Percentiles rank a stretch among this genome's conserved stretches.
These are phyloP conservation scores for Polietes domitor DNA, from an alignment of 2,888 invertebrate species.

Conservation along the genomic window DNA sequence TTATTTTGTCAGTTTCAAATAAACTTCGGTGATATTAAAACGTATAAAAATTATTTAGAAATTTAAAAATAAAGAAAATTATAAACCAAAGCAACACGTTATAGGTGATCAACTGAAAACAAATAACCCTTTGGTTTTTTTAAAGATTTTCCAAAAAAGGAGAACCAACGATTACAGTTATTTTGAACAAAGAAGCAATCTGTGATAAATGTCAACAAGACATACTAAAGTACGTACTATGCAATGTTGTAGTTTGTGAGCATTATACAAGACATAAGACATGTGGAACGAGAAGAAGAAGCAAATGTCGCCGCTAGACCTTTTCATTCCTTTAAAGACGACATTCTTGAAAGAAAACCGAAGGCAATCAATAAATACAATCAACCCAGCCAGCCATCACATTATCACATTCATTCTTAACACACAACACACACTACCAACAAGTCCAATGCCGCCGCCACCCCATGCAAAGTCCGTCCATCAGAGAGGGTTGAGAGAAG, in stretches of 20 bases:
- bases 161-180: slow-evolving; percentile 55
- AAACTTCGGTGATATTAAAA: background rate
- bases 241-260: background rate
- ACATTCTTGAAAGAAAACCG: slow-evolving; percentile 49
- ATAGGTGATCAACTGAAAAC: background rate
- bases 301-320: slow-evolving; percentile 23
- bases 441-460: slow-evolving; percentile 4
- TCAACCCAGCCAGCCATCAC: background rate
- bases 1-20: slow-evolving; percentile 8
- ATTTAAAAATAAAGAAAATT: too few species aligned
- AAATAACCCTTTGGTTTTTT: background rate
- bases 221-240: slow-evolving; percentile 40
- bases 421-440: background rate
- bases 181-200: slow-evolving; percentile 40
- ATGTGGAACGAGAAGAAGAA: background rate
- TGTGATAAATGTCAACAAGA: slow-evolving; percentile 60
- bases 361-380: slow-evolving; percentile 60
- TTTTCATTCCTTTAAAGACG: slow-evolving; percentile 14
- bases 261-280: background rate
- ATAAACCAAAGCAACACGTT: background rate
- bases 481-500: background rate
- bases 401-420: slow-evolving; percentile 24
- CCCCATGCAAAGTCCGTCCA: background rate
- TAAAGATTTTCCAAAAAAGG: slow-evolving; percentile 7
- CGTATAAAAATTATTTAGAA: background rate